Percentiles rank a stretch among this genome's conserved stretches.
Evolutionary conservation across 2,888 invertebrate genomes (phyloP).

Genomic region (Carpatolechia fugitivella): DNA sequence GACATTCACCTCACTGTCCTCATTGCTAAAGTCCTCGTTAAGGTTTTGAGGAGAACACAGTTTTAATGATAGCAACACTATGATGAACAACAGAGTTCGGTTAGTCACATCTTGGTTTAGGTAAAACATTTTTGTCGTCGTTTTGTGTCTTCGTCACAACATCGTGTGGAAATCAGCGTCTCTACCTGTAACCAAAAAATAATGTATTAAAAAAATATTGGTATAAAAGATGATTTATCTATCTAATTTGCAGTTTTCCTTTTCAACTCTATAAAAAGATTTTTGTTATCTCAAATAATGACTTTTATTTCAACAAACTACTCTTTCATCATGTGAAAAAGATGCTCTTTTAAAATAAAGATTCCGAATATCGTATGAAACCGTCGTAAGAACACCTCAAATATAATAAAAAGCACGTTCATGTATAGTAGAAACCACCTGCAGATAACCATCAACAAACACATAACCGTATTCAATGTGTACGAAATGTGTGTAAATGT

Average conservation of each 20-base stretch:
- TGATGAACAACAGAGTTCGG: constrained; percentile 66
- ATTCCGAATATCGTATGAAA: too few relatives aligned
- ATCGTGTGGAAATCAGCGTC: constrained; percentile 33
- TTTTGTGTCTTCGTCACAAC: constrained; percentile 50
- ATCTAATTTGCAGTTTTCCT: not conserved
- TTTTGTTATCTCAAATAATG: too few relatives aligned
- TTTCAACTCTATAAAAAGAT: too few relatives aligned
- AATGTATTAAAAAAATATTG: not conserved
- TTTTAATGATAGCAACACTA: constrained; percentile 64
- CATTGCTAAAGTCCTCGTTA: constrained; percentile 65
- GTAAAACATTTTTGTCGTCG: constrained; percentile 55
- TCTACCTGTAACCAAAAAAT: constrained; percentile 46
- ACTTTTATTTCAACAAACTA: too few relatives aligned
- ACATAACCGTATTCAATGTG: not conserved
- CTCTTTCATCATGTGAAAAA: too few relatives aligned
- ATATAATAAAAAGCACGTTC: not conserved
- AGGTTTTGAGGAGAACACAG: constrained; percentile 70
- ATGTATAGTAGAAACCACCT: not conserved
- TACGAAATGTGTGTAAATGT: not conserved
- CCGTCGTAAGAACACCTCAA: not conserved
- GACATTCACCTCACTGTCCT: constrained; percentile 58
- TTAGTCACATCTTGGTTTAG: constrained; percentile 55
- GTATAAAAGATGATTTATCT: too few relatives aligned
- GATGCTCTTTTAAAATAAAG: too few relatives aligned
- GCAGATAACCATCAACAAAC: not conserved